Evolutionary conservation across 1,140 invertebrate genomes (phyloP), one percentile per base, ranked within the genome.

Genomic region (Drosophila yakuba): DNA sequence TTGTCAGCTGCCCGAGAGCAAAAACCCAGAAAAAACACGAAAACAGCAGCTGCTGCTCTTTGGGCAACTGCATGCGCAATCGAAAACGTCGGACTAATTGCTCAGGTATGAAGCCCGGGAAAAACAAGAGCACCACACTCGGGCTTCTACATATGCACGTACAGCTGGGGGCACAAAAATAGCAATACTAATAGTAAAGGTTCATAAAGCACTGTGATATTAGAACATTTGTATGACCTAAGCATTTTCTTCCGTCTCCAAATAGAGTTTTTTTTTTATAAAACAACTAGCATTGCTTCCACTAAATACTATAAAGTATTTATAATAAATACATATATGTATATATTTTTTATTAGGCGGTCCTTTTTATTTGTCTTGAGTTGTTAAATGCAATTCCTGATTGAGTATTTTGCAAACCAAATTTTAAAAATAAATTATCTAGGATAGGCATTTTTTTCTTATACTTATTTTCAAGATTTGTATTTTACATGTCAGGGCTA

Each of bases 81-180:
- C 57, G 44, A 52, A 66, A 69, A 43, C 32, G 74, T 61, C 82
- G 76, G 77, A 83, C 77, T 88, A 88, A 88, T 88, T 88, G 84
- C 68, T 89, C 84, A 84, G 84, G 84, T 88, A 88, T 69, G 59
- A 88, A 79, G 71, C 64, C 54, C 45, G n/a, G 39, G 41, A 47
- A 63, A 64, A 74, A 86, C 59, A 73, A 85, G 77, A 86, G 78
- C 69, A 75, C 57, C 36, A 48, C 23, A 55, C 47, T 66, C 23
- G 54, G 36, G 39, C 47, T 35, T 17, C 48, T 11, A 47, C 11
- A 20, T 8, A 17, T 17, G 3, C 35, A 28, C 47, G 28, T 67
- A 64, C 60, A 67, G 4, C 25, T 23, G 14, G 11, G 60, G 38
- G 3, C 25, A 41, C 32, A 35, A 60, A 35, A 35, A 39, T 47